Evolutionary conservation across 53 echinoderm and acorn worm species (phyloP).

Genomic region (Antedon mediterranea): DNA sequence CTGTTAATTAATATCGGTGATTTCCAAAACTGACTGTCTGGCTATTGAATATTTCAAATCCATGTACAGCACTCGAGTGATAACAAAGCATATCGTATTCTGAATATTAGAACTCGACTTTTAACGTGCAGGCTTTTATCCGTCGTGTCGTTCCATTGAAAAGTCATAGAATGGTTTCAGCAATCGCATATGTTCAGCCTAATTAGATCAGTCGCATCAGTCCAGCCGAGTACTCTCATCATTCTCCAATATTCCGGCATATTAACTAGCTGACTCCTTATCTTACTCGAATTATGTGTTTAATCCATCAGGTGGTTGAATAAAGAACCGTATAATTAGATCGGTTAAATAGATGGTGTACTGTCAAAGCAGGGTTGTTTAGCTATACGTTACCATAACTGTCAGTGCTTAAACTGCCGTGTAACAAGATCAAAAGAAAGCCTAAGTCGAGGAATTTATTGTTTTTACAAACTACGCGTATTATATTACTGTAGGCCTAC

Average conservation of each 20-base stretch:
- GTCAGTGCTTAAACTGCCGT: background rate
- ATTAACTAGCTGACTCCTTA: conserved; percentile 1
- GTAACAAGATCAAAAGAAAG: background rate
- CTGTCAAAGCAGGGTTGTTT: background rate
- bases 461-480: no score
- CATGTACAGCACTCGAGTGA: background rate
- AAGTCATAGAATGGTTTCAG: background rate
- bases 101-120: background rate
- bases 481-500: no score
- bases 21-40: background rate
- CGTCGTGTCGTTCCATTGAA: background rate
- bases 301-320: background rate
- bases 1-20: background rate
- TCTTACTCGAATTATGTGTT: background rate
- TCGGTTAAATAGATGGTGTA: background rate
- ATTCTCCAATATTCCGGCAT: background rate
- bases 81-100: background rate
- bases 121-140: background rate
- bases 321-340: background rate
- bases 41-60: background rate
- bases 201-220: conserved; percentile 1
- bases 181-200: background rate
- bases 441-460: no score
- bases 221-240: background rate
- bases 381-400: background rate